Evolutionary conservation across 1,140 invertebrate genomes (phyloP).

Genomic region (Yoshiicerus persimilis): DNA sequence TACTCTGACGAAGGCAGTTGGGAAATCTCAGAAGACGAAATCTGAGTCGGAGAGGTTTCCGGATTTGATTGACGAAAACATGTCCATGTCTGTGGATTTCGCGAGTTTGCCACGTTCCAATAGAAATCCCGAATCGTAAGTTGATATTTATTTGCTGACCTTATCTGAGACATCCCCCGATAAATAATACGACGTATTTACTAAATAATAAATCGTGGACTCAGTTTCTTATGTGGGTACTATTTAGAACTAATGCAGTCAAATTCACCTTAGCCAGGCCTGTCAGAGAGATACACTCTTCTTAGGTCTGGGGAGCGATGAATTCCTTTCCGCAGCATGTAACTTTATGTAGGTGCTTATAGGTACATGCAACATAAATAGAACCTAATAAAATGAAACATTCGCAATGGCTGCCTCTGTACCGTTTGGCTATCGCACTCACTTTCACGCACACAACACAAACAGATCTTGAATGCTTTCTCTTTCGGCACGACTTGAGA

Average conservation of each 20-base stretch:
- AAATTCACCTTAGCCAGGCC: too few species aligned
- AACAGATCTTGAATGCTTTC: not conserved
- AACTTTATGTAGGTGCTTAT: not conserved
- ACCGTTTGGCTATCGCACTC: not conserved
- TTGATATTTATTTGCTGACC: not conserved
- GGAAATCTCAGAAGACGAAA: not conserved
- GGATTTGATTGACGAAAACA: conserved; percentile 40
- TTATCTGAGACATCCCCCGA: too few species aligned
- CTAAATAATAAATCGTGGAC: too few species aligned
- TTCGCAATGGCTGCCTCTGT: not conserved
- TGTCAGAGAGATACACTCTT: too few species aligned
- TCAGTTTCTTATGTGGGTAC: too few species aligned
- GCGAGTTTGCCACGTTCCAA: conserved; percentile 40
- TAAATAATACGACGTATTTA: too few species aligned
- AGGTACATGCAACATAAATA: not conserved
- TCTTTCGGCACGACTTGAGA: not conserved
- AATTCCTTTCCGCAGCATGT: not conserved
- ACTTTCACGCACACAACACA: not conserved
- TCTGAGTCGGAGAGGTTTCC: conserved; percentile 14
- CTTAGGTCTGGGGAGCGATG: too few species aligned
- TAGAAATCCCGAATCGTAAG: conserved; percentile 32
- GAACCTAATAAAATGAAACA: not conserved
- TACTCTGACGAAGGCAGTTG: not conserved
- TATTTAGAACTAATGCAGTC: too few species aligned
- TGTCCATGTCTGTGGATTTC: conserved; percentile 32